Conservation (phyloP, 2,888 invertebrate species). For the Drosophila parthenogenetica region DNA sequence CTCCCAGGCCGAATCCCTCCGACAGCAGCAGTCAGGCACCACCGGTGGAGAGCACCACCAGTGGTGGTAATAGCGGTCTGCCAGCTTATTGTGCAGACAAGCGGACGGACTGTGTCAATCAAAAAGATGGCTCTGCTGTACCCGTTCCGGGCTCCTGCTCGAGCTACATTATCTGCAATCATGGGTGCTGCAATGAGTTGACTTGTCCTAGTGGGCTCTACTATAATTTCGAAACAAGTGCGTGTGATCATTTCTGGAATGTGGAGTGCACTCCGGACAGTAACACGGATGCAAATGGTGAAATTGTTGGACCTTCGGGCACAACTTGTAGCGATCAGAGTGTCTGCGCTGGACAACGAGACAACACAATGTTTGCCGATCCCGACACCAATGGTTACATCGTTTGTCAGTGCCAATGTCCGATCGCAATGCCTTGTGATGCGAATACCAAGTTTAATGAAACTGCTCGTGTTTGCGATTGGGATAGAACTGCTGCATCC, state of each 20-base stretch:
- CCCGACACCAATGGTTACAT: constrained; percentile 52
- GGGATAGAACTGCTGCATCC: constrained; percentile 6
- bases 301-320: constrained; percentile 67
- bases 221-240: constrained; percentile 45
- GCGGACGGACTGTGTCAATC: constrained; percentile 34
- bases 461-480: constrained; percentile 44
- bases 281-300: constrained; percentile 18
- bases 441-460: constrained; percentile 45
- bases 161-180: constrained; percentile 64
- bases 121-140: constrained; percentile 25
- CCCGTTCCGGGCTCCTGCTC: constrained; percentile 58
- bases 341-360: constrained; percentile 40
- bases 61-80: not conserved
- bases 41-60: constrained; percentile 3
- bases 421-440: constrained; percentile 56
- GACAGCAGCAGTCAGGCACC: not conserved
- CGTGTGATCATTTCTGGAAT: constrained; percentile 66
- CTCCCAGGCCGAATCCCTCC: not conserved
- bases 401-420: constrained; percentile 68
- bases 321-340: constrained; percentile 44
- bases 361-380: constrained; percentile 49
- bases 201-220: constrained; percentile 70
- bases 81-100: constrained; percentile 47
- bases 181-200: constrained; percentile 46
- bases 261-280: constrained; percentile 58